These are phyloP conservation scores for Venustoraphidia nigricollis DNA, from an alignment of 2,888 invertebrate species.

Conservation along the genomic window DNA sequence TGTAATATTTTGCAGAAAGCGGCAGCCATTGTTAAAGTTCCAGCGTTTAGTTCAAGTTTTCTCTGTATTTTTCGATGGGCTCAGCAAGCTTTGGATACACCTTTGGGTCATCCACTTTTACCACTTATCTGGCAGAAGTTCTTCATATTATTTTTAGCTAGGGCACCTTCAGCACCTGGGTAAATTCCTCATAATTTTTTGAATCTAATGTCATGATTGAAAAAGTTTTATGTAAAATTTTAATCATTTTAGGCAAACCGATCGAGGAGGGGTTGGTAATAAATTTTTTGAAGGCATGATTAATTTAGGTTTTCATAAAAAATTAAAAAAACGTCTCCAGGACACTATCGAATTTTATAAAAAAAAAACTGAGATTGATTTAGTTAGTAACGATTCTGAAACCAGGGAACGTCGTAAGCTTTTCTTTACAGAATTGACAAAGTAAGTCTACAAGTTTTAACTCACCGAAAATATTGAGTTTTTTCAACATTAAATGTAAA, in stretches of 20 bases:
- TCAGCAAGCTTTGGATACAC: slow-evolving; percentile 52
- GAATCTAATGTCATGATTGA: not conserved
- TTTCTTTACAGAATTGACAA: too few species aligned
- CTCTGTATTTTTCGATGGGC: slow-evolving; percentile 60
- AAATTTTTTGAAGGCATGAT: slow-evolving; percentile 60
- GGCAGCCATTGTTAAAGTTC: slow-evolving; percentile 34
- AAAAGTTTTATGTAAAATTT: slow-evolving; percentile 1
- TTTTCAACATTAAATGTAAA: too few species aligned
- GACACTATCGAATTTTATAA: slow-evolving; percentile 43
- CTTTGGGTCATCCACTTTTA: slow-evolving; percentile 48
- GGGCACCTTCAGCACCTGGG: slow-evolving; percentile 31
- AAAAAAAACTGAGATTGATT: slow-evolving; percentile 28
- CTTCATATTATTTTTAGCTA: slow-evolving; percentile 50
- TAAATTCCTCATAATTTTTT: slow-evolving; percentile 1
- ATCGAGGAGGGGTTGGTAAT: slow-evolving; percentile 50
- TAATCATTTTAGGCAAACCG: slow-evolving; percentile 26
- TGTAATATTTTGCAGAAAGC: slow-evolving; percentile 38
- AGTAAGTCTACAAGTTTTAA: too few species aligned
- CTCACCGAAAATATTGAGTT: too few species aligned
- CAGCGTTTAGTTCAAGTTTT: slow-evolving; percentile 34
- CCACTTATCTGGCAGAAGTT: slow-evolving; percentile 65
- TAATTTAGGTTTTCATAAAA: slow-evolving; percentile 47
- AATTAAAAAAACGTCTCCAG: slow-evolving; percentile 48
- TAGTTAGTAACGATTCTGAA: slow-evolving; percentile 20
- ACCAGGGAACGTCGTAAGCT: not conserved